A percentile compares a stretch with the other conserved stretches of the same genome.
These are phyloP conservation scores for Petrocephalus schoutedeni DNA, from an alignment of 2,797 vertebrate genomes.

Conservation along the genomic window DNA sequence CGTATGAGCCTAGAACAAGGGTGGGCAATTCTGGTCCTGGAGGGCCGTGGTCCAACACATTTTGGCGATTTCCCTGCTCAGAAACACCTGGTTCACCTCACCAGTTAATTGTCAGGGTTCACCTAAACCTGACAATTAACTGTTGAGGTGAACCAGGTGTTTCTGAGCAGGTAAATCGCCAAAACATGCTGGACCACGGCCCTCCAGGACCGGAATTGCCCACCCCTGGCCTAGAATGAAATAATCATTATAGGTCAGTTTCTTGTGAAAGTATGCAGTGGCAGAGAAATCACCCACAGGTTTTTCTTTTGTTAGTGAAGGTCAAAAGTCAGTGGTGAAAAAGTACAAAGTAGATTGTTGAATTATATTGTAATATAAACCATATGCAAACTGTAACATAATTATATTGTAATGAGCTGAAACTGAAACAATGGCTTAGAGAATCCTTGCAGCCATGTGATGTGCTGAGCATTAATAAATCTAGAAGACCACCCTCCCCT, in stretches of 20 bases:
- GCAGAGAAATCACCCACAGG: not conserved
- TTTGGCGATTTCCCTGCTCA: too few species aligned
- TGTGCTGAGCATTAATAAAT: not conserved
- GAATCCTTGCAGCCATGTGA: not conserved
- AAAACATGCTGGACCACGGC: too few species aligned
- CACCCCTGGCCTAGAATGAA: constrained; percentile 31
- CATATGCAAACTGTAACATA: not conserved
- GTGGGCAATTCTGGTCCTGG: too few species aligned
- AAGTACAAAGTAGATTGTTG: not conserved
- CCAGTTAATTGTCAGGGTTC: too few species aligned
- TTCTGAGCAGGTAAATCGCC: too few species aligned
- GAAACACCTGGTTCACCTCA: too few species aligned
- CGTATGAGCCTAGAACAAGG: not conserved
- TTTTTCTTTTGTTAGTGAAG: not conserved
- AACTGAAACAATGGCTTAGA: not conserved
- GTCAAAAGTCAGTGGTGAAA: not conserved
- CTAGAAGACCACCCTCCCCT: not conserved
- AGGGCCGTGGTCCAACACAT: too few species aligned
- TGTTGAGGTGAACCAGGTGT: too few species aligned
- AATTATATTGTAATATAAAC: not conserved
- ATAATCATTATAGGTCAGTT: constrained; percentile 35
- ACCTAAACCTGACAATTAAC: too few species aligned
- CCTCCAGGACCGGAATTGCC: too few species aligned
- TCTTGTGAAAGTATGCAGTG: constrained; percentile 17
- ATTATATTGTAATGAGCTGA: not conserved